A percentile compares a stretch with the other conserved stretches of the same genome.
These are phyloP conservation scores for Eugnorisma glareosa DNA, from an alignment of 2,888 invertebrate species.

Conservation along the genomic window DNA sequence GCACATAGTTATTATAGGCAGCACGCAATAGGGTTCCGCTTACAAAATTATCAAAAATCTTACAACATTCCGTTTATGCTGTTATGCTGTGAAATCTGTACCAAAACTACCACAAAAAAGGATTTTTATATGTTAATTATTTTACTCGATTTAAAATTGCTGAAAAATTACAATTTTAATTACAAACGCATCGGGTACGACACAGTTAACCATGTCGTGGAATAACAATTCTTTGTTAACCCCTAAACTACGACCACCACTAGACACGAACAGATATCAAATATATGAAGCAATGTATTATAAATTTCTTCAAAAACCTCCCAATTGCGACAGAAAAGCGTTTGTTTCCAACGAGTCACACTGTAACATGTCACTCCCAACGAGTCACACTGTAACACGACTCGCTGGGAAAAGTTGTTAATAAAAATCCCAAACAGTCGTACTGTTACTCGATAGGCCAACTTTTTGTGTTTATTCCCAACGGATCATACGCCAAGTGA, in stretches of 20 bases:
- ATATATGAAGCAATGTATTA: background rate
- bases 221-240: background rate
- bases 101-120: background rate
- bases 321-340: background rate
- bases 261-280: background rate
- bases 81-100: background rate
- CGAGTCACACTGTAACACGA: too few relatives aligned
- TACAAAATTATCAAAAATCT: conserved; percentile 23
- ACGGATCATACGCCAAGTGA: too few relatives aligned
- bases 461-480: too few relatives aligned
- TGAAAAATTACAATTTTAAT: too few relatives aligned
- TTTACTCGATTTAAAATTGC: background rate
- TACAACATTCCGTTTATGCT: conserved; percentile 5
- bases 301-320: background rate
- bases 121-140: background rate
- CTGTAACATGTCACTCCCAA: too few relatives aligned
- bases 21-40: conserved; percentile 39
- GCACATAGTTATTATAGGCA: conserved; percentile 2
- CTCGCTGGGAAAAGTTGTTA: too few relatives aligned
- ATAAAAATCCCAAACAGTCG: too few relatives aligned
- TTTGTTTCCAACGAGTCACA: too few relatives aligned
- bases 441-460: too few relatives aligned
- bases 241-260: background rate
- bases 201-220: background rate
- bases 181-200: background rate